phyloP scores from a whole-genome alignment of 2,797 vertebrate species.

The Hirundo rustica region DNA sequence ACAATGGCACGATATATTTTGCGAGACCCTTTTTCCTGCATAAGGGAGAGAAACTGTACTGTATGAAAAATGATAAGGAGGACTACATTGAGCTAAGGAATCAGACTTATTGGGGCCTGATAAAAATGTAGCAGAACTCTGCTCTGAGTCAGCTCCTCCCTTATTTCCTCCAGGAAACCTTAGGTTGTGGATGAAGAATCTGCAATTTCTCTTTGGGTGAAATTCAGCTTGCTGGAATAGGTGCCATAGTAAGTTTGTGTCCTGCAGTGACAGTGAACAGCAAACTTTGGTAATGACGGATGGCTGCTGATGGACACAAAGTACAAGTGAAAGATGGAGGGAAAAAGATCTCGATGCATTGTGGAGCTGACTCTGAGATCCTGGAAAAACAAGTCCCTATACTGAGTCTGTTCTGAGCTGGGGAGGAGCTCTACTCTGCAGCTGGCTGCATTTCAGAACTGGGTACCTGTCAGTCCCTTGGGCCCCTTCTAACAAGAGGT shows the following conservation, averaged over 20 bases:
- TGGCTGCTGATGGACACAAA: not conserved
- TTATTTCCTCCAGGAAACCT: not conserved
- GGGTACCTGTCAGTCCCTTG: not conserved
- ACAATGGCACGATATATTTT: not conserved
- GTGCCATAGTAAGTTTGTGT: not conserved
- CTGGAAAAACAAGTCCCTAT: not conserved
- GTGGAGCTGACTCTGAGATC: not conserved
- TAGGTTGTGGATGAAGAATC: not conserved
- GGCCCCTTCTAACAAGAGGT: not conserved
- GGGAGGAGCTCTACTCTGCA: constrained; percentile 7
- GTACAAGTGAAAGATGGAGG: not conserved
- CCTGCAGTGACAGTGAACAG: not conserved
- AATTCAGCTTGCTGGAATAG: not conserved
- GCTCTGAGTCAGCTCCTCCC: not conserved
- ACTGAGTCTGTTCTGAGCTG: not conserved
- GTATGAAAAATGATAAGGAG: fast-evolving
- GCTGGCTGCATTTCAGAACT: not conserved
- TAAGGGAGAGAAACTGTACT: constrained; percentile 27
- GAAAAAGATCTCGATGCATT: not conserved
- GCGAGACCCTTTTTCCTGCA: not conserved
- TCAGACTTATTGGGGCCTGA: constrained; percentile 40
- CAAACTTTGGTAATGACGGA: not conserved
- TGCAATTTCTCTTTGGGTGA: not conserved
- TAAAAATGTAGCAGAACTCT: constrained; percentile 29
- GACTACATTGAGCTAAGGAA: fast-evolving